These are phyloP conservation scores for Chionoecetes opilio DNA, from an alignment of 1,140 invertebrate species.

Conservation along the genomic window DNA sequence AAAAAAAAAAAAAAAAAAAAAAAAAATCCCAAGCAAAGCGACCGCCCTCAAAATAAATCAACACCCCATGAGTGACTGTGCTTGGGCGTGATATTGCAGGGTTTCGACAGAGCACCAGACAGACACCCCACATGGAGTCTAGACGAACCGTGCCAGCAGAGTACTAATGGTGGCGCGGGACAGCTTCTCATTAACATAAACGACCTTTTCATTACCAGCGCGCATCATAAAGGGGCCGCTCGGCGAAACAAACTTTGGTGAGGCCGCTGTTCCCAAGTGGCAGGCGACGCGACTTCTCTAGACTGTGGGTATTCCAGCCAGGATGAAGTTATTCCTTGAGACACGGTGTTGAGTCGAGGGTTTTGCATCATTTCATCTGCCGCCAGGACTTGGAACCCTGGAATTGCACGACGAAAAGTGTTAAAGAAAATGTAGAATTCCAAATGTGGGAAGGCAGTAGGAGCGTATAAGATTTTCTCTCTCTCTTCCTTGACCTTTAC, in stretches of 20 bases:
- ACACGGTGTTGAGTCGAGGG: neutral
- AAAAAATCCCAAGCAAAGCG: too few species aligned
- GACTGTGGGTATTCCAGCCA: neutral
- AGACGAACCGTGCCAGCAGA: neutral
- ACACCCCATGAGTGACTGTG: too few species aligned
- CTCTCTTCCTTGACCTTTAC: too few species aligned
- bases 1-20: too few species aligned
- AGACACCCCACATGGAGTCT: neutral
- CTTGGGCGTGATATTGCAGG: too few species aligned
- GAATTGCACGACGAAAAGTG: too few species aligned
- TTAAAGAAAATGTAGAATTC: too few species aligned
- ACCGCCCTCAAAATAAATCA: too few species aligned
- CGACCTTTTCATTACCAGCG: conserved; percentile 29
- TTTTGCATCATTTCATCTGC: neutral
- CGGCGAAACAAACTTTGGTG: neutral
- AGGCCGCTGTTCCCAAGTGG: neutral
- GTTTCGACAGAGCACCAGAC: neutral
- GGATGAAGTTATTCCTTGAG: neutral
- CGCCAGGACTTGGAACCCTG: neutral
- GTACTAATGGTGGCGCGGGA: neutral
- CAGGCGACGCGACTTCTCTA: too few species aligned
- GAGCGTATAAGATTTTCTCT: too few species aligned
- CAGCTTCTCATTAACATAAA: conserved; percentile 46
- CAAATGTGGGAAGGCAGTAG: too few species aligned
- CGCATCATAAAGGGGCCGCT: neutral